These are phyloP conservation scores for Watsonalla cultraria DNA, from an alignment of 2,888 invertebrate genomes.

Conservation along the genomic window DNA sequence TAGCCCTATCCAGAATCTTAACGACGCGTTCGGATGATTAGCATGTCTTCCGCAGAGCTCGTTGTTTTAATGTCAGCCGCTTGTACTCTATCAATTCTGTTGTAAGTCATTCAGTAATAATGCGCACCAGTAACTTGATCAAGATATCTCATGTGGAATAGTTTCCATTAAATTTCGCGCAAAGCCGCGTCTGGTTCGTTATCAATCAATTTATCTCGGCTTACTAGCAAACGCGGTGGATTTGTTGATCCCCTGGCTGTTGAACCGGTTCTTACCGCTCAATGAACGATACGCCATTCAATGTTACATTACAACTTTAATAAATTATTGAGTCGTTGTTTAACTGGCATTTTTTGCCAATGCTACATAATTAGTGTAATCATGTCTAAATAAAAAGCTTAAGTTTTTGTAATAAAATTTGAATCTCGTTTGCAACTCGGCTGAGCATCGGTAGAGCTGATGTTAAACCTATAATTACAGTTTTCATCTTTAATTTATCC, in stretches of 20 bases:
- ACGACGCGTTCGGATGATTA: background rate
- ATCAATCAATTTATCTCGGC: slow-evolving; percentile 73
- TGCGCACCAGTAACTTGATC: slow-evolving; percentile 41
- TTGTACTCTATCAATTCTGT: slow-evolving; percentile 31
- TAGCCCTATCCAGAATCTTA: slow-evolving; percentile 1
- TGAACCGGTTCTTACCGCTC: slow-evolving; percentile 52
- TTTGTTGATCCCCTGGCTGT: slow-evolving; percentile 56
- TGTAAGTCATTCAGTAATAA: slow-evolving; percentile 47
- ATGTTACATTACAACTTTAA: slow-evolving; percentile 22
- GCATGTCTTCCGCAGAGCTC: background rate
- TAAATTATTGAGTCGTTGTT: slow-evolving; percentile 6
- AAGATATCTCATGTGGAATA: slow-evolving; percentile 53
- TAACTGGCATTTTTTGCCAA: background rate
- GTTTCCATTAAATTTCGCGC: slow-evolving; percentile 65
- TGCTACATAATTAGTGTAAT: background rate
- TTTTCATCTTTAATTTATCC: too few species aligned
- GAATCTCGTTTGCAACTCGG: background rate
- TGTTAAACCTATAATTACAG: too few species aligned
- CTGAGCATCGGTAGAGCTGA: background rate
- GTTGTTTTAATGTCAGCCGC: slow-evolving; percentile 12
- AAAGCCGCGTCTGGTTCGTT: slow-evolving; percentile 56
- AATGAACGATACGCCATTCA: slow-evolving; percentile 51
- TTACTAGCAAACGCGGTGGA: slow-evolving; percentile 50
- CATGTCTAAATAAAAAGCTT: background rate
- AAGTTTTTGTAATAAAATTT: background rate